Evolutionary conservation across 2,113 vertebrate species (phyloP).

Genomic region (Pseudolaguvia tuberculata): DNA sequence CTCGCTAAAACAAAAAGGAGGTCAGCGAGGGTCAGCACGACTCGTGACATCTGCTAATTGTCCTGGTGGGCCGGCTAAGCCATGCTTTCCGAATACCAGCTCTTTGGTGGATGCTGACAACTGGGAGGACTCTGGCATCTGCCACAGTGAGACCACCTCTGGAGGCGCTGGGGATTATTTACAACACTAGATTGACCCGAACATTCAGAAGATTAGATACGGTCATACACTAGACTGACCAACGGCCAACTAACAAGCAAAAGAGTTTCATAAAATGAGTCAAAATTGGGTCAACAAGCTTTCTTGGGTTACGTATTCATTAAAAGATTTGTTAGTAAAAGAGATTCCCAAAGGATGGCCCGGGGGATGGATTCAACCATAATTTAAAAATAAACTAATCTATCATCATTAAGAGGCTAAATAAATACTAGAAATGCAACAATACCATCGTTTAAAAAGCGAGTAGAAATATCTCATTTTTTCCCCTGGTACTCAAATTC

Average conservation of each 20-base stretch:
- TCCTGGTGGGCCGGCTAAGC: conserved; percentile 60
- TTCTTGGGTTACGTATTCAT: no score
- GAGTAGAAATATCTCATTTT: no score
- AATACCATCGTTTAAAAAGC: no score
- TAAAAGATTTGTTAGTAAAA: no score
- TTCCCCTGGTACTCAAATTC: no score
- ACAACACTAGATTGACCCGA: conserved; percentile 27
- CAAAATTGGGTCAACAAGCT: no score
- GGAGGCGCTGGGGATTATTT: conserved; percentile 47
- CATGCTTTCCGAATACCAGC: conserved; percentile 47
- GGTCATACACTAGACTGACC: not conserved
- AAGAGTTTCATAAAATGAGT: conserved; percentile 42
- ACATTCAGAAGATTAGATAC: not conserved
- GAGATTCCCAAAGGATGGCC: no score
- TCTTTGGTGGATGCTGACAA: conserved; percentile 52
- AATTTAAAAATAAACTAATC: no score
- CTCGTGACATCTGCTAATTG: conserved; percentile 72
- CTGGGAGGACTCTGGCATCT: conserved; percentile 54
- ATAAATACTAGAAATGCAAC: no score
- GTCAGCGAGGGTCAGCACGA: conserved; percentile 63
- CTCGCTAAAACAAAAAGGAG: conserved; percentile 56
- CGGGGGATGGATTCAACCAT: no score
- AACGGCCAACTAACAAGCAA: not conserved
- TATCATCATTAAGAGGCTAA: no score
- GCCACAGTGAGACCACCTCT: conserved; percentile 48